Conservation (phyloP, 2,113 vertebrate species). For the Hippocampus zosterae region DNA sequence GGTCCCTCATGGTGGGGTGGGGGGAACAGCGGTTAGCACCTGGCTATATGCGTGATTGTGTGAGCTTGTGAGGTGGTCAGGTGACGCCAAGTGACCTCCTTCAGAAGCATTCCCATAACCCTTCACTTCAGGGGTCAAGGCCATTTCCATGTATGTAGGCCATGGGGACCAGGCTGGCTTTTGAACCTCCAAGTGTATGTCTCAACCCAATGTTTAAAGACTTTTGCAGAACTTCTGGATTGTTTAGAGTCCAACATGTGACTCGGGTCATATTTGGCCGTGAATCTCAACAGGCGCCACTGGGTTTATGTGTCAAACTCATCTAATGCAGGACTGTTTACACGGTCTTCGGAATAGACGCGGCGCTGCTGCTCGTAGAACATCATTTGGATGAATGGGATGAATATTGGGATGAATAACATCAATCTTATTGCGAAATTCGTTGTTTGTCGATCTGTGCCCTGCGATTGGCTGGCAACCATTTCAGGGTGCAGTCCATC, state of each 20-base stretch:
- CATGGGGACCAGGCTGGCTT: neutral
- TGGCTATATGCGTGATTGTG: conserved; percentile 2
- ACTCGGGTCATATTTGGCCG: neutral
- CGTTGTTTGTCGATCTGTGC: no score
- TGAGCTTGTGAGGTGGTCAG: conserved; percentile 7
- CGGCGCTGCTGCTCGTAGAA: neutral
- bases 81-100: neutral
- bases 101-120: neutral
- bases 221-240: neutral
- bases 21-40: conserved; percentile 17
- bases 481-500: no score
- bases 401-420: neutral
- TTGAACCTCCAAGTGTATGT: conserved; percentile 1
- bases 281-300: neutral
- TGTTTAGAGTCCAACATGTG: neutral
- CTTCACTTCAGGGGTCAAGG: neutral
- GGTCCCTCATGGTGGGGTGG: conserved; percentile 21
- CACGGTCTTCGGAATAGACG: neutral
- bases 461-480: no score
- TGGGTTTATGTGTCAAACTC: conserved; percentile 1
- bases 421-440: neutral
- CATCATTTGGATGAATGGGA: neutral
- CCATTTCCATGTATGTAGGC: neutral
- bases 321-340: conserved; percentile 1
- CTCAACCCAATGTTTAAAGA: neutral